Percentiles rank a stretch among this genome's conserved stretches.
Conservation (phyloP, 1,140 invertebrate species). For the Periplaneta americana region DNA sequence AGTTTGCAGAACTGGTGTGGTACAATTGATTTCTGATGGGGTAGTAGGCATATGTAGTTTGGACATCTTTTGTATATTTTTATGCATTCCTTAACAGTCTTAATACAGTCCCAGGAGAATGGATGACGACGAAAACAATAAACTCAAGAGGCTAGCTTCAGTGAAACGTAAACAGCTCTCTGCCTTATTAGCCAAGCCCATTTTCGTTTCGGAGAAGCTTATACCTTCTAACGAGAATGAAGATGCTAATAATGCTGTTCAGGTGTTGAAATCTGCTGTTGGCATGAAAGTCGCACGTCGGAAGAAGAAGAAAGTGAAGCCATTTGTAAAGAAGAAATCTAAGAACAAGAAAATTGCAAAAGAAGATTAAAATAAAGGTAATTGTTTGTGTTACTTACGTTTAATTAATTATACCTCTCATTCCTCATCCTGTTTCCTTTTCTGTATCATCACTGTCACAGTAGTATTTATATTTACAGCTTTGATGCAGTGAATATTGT, state of each 20-base stretch:
- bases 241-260: neutral
- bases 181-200: neutral
- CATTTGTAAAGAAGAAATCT: neutral
- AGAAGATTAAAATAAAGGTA: too few relatives aligned
- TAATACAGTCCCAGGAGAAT: neutral
- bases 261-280: neutral
- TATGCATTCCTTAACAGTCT: neutral
- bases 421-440: too few relatives aligned
- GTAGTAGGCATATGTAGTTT: neutral
- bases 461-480: too few relatives aligned
- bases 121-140: neutral
- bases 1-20: neutral
- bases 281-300: neutral
- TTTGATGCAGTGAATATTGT: too few relatives aligned
- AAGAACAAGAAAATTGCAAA: neutral
- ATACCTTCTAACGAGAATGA: neutral
- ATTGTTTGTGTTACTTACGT: too few relatives aligned
- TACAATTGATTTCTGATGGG: neutral
- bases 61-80: neutral
- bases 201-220: too few relatives aligned
- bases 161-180: neutral
- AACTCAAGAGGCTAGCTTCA: neutral
- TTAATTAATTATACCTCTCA: too few relatives aligned
- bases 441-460: too few relatives aligned
- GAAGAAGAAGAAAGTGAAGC: neutral